Base-by-base conservation (phyloP, 2,113 vertebrate genomes). In the Albula goreensis region DNA sequence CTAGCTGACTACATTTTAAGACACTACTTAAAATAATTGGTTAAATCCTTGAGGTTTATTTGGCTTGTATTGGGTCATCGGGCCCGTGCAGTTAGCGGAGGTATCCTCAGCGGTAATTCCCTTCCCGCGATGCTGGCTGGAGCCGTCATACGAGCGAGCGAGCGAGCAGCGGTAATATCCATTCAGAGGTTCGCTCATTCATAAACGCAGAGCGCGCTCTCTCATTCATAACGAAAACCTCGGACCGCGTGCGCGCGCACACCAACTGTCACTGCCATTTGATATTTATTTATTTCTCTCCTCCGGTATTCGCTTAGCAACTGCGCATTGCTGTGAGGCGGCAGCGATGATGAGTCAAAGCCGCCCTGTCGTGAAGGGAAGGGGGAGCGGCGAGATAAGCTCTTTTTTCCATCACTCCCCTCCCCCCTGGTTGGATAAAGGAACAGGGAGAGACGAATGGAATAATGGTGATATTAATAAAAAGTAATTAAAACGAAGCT, bases 141-240 rank as follows among this genome's bases (percentile, higher is more conserved):
- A 74, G 70, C n/a, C 70, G n/a, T 31, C 70, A 31, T 74, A 31
- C 17, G 63, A 70, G 22, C 63, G 22, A 1, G 63, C 63, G 17
- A 25, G 17, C 63, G 63, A 22, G 2, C 22, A 74, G 70, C 70
- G 41, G 48, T 50, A 50, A 22, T 80, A 50, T 80, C 10, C 48
- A 50, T 80, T 48, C 78, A 80, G 12, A 22, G 49, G 78, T 48
- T 80, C 48, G 78, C 78, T 80, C 78, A 80, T 80, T 80, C 78
- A 80, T 80, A 80, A 80, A 41, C 19, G 41, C 1, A 11, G 78
- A 49, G 78, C 31, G 78, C 31, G 5, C 31, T 78, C 78, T 13
- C 78, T 25, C n/a, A 50, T 80, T 74, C 70, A 74, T 74, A 31
- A 2, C 70, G 4, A 74, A 31, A 5, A 15, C 70, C 70, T 12